Conservation (phyloP, 2,888 invertebrate species). For the Petrolisthes manimaculis region DNA sequence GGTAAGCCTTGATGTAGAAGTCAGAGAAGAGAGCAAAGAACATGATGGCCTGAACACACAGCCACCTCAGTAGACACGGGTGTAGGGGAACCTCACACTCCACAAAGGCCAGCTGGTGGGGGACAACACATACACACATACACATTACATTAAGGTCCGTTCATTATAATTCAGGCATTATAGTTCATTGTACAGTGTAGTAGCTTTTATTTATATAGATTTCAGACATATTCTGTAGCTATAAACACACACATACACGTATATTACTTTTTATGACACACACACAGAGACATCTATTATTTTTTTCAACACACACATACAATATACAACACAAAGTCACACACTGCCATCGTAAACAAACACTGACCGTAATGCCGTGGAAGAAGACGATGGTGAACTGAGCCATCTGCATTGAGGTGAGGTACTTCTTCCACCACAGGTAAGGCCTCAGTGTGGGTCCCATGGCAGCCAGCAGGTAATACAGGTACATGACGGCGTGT, state of each 20-base stretch:
- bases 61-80: constrained; percentile 21
- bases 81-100: constrained; percentile 42
- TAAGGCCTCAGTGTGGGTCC: constrained; percentile 66
- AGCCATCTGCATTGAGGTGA: constrained; percentile 66
- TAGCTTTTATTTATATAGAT: too few relatives aligned
- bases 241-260: too few relatives aligned
- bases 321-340: too few relatives aligned
- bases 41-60: constrained; percentile 17
- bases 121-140: not conserved
- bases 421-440: constrained; percentile 67
- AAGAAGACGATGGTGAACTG: constrained; percentile 66
- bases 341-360: too few relatives aligned
- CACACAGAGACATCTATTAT: too few relatives aligned
- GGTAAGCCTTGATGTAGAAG: constrained; percentile 52
- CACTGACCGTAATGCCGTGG: constrained; percentile 52
- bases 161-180: too few relatives aligned
- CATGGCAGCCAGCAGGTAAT: constrained; percentile 65
- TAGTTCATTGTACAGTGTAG: too few relatives aligned
- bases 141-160: not conserved
- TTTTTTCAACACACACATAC: too few relatives aligned
- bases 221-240: too few relatives aligned
- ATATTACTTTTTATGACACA: too few relatives aligned
- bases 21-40: constrained; percentile 51
- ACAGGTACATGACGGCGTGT: constrained; percentile 39
- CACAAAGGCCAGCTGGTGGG: constrained; percentile 32